These are phyloP conservation scores for Hypsibius dujardini DNA, from an alignment of 1,140 invertebrate genomes.

Conservation along the genomic window DNA sequence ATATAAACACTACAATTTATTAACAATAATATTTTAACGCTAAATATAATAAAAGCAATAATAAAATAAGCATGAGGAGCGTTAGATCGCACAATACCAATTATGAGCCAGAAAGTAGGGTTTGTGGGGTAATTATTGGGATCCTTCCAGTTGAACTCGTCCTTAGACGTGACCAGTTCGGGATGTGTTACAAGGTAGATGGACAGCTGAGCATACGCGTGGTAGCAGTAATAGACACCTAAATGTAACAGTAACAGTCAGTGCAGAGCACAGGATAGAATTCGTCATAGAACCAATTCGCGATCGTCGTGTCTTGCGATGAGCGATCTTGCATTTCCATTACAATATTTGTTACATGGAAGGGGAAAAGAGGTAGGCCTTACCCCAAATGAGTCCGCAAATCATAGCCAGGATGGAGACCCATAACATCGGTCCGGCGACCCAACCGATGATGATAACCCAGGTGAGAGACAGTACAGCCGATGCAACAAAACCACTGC, in stretches of 20 bases:
- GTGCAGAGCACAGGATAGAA: neutral
- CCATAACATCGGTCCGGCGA: slow-evolving; percentile 70
- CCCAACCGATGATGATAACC: slow-evolving; percentile 66
- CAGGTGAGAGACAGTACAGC: slow-evolving; percentile 61
- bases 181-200: neutral
- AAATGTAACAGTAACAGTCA: neutral
- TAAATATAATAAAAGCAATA: too few relatives aligned
- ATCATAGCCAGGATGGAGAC: slow-evolving; percentile 54
- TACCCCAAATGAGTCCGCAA: slow-evolving; percentile 48
- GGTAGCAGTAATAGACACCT: neutral
- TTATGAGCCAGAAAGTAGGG: too few relatives aligned
- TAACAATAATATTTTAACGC: too few relatives aligned
- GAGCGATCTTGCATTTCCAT: neutral
- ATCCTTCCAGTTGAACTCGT: too few relatives aligned
- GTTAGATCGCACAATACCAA: too few relatives aligned
- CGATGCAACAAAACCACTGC: slow-evolving; percentile 42
- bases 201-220: neutral
- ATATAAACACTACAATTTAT: too few relatives aligned
- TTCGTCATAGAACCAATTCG: neutral
- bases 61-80: too few relatives aligned
- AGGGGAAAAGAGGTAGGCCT: slow-evolving; percentile 24
- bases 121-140: too few relatives aligned
- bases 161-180: too few relatives aligned
- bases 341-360: neutral
- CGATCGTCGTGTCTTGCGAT: neutral